Conservation (phyloP, 2,888 invertebrate genomes). For the Unio pictorum region DNA sequence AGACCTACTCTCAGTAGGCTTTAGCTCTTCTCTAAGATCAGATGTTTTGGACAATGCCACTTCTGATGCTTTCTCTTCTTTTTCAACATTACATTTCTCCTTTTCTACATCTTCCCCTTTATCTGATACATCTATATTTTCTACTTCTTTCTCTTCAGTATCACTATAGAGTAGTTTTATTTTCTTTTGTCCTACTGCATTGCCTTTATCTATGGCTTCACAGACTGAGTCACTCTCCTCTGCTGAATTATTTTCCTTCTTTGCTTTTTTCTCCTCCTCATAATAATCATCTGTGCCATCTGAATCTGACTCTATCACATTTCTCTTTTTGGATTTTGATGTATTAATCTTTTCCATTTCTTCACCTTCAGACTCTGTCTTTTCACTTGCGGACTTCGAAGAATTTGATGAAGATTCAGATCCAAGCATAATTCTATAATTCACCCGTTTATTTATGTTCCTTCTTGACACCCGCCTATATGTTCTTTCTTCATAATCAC, state of each 20-base stretch:
- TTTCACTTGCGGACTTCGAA: constrained; percentile 19
- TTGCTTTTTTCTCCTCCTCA: constrained; percentile 15
- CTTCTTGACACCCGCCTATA: constrained; percentile 2
- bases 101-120: not conserved
- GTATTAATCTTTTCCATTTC: constrained; percentile 9
- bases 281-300: constrained; percentile 19
- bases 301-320: constrained; percentile 24
- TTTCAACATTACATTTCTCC: not conserved
- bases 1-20: too few species aligned
- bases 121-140: not conserved
- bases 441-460: constrained; percentile 13
- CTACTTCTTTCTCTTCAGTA: constrained; percentile 4
- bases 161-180: not conserved
- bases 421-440: constrained; percentile 13
- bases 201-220: not conserved
- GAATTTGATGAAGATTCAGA: constrained; percentile 6
- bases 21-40: too few species aligned
- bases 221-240: constrained; percentile 2
- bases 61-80: not conserved
- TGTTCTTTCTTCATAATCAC: not conserved
- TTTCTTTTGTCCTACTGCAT: too few species aligned
- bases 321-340: constrained; percentile 20
- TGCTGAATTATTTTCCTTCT: constrained; percentile 14
- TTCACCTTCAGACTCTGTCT: constrained; percentile 20
- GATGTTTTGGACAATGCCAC: not conserved